Percentiles rank a stretch among this genome's conserved stretches.
Conservation (phyloP, 2,113 vertebrate genomes). For the Panurus biarmicus region DNA sequence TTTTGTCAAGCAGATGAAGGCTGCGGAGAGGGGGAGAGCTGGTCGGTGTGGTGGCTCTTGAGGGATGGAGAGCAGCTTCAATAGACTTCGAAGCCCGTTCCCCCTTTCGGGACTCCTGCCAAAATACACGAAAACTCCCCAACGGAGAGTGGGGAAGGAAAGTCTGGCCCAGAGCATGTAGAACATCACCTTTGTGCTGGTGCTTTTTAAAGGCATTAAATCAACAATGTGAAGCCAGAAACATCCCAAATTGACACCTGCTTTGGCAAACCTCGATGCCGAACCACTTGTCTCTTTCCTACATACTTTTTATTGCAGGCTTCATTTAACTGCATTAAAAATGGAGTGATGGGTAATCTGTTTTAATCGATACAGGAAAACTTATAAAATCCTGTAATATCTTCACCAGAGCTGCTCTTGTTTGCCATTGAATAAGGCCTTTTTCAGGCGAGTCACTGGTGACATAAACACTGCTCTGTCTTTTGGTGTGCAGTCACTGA, state of each 20-base stretch:
- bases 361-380: background rate
- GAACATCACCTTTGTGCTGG: background rate
- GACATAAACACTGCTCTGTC: background rate
- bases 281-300: background rate
- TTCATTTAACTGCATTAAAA: background rate
- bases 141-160: background rate
- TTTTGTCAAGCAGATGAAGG: conserved; percentile 59
- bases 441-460: background rate
- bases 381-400: background rate
- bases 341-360: background rate
- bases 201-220: background rate
- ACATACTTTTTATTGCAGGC: background rate
- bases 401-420: background rate
- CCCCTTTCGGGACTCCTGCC: background rate
- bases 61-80: background rate
- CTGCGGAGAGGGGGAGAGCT: conserved; percentile 8
- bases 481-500: background rate
- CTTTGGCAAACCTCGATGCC: background rate
- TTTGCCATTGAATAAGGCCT: background rate
- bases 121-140: background rate
- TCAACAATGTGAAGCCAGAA: background rate
- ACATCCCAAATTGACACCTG: background rate
- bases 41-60: background rate
- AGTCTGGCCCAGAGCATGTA: background rate
- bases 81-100: background rate